Percentiles rank a stretch among this genome's conserved stretches.
Conservation (phyloP, 2,113 vertebrate species). For the Onychorhynchus coronatus region DNA sequence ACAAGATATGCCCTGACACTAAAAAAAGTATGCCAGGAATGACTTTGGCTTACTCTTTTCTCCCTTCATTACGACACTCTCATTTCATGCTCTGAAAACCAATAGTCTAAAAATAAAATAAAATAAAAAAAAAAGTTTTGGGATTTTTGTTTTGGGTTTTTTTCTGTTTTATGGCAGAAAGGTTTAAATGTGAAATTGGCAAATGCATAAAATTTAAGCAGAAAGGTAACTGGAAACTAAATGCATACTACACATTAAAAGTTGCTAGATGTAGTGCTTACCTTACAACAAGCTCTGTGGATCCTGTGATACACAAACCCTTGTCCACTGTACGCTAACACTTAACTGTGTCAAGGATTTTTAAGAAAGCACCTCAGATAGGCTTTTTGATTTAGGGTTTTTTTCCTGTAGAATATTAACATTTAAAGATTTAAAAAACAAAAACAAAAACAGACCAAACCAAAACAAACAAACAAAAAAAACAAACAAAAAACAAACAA, state of each 20-base stretch:
- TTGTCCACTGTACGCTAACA: neutral
- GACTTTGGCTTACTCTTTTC: neutral
- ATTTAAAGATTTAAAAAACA: no score
- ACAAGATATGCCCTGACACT: neutral
- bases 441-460: no score
- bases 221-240: neutral
- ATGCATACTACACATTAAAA: neutral
- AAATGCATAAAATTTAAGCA: neutral
- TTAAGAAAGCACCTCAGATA: no score
- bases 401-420: no score
- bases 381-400: no score
- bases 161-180: neutral
- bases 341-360: neutral
- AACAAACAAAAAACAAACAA: no score
- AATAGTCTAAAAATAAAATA: neutral
- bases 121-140: neutral
- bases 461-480: no score
- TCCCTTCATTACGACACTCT: neutral
- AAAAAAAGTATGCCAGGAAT: neutral
- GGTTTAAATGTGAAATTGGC: neutral
- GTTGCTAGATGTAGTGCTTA: accelerated
- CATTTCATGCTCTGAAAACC: neutral
- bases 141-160: neutral
- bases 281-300: neutral
- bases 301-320: neutral